phyloP scores from a whole-genome alignment of 53 echinoderm and acorn worm genomes.

The Mesocentrotus franciscanus region DNA sequence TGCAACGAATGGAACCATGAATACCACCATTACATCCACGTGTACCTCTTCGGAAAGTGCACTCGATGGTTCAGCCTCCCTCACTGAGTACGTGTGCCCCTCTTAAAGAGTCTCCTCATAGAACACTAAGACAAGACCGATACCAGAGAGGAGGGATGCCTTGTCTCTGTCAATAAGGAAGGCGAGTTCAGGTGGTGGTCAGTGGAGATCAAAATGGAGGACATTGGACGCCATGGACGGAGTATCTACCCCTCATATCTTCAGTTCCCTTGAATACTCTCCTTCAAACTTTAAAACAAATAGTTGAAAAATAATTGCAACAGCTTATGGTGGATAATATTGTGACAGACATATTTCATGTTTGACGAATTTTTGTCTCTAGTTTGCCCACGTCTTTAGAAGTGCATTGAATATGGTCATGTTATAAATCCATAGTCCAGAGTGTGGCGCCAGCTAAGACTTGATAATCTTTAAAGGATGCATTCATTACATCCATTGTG shows the following conservation, averaged over 20 bases:
- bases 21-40: slow-evolving; percentile 52
- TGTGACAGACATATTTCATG: neutral
- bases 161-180: neutral
- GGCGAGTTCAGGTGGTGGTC: neutral
- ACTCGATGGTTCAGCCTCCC: slow-evolving; percentile 34
- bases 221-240: neutral
- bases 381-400: neutral
- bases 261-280: neutral
- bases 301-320: neutral
- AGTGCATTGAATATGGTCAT: neutral
- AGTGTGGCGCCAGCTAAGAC: neutral
- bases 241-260: neutral
- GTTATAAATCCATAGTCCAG: too few species aligned
- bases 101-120: slow-evolving; percentile 8
- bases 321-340: neutral
- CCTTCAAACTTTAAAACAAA: neutral
- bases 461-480: neutral
- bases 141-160: neutral
- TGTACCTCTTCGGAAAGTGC: slow-evolving; percentile 48
- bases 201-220: slow-evolving; percentile 1
- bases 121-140: neutral
- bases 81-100: slow-evolving; percentile 4
- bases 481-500: neutral
- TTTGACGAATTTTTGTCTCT: neutral
- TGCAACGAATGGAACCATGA: slow-evolving; percentile 24